Evolutionary conservation across 1,140 invertebrate species (phyloP).

Genomic region (Lasioglossum baleicum): DNA sequence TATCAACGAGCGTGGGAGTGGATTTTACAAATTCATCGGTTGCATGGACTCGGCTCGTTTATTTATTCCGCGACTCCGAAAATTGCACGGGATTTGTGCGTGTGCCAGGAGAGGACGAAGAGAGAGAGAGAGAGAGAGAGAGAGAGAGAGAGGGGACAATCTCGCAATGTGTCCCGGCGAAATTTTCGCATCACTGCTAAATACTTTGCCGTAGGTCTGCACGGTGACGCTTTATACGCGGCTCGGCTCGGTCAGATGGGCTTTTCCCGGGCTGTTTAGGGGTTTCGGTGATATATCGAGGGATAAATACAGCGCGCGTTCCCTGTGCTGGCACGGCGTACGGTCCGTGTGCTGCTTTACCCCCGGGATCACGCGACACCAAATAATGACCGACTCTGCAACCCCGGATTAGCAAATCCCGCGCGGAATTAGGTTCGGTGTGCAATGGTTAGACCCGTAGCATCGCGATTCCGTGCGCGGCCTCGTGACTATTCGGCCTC

Average conservation of each 20-base stretch:
- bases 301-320: slow-evolving; percentile 64
- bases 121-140: no score
- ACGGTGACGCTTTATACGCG: slow-evolving; percentile 41
- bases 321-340: slow-evolving; percentile 30
- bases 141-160: background rate
- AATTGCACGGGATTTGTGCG: slow-evolving; percentile 21
- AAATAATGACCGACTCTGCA: slow-evolving; percentile 69
- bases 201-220: slow-evolving; percentile 41
- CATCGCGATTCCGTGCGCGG: slow-evolving; percentile 46
- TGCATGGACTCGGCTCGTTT: background rate
- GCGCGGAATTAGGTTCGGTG: slow-evolving; percentile 62
- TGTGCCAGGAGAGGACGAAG: no score
- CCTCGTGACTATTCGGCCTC: slow-evolving; percentile 32
- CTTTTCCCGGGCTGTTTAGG: slow-evolving; percentile 59
- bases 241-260: slow-evolving; percentile 52
- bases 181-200: slow-evolving; percentile 47
- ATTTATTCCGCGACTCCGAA: background rate
- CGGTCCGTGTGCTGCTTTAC: slow-evolving; percentile 51
- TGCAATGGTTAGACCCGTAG: slow-evolving; percentile 45
- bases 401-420: slow-evolving; percentile 68
- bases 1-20: background rate
- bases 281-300: slow-evolving; percentile 64
- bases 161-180: slow-evolving; percentile 6
- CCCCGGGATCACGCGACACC: slow-evolving; percentile 64
- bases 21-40: slow-evolving; percentile 10